Evolutionary conservation across 2,113 vertebrate species (phyloP).

Genomic region (Natator depressus): DNA sequence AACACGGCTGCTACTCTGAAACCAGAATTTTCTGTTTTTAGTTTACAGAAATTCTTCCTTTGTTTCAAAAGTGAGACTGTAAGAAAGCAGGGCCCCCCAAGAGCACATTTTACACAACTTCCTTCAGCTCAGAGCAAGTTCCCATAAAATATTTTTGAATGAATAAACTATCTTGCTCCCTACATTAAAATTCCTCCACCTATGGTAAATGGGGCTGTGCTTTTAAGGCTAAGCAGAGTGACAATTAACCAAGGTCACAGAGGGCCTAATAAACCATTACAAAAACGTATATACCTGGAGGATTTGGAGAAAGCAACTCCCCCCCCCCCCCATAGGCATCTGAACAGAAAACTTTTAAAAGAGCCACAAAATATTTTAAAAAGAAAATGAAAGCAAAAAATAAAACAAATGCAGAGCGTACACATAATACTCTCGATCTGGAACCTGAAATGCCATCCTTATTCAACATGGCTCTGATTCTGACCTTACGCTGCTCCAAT

Average conservation of each 20-base stretch:
- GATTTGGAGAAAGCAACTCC: background rate
- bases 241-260: slow-evolving; percentile 66
- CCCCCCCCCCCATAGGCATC: background rate
- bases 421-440: background rate
- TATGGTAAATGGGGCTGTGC: slow-evolving; percentile 38
- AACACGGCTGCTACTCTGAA: too few relatives aligned
- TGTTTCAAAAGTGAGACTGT: slow-evolving; percentile 55
- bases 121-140: slow-evolving; percentile 54
- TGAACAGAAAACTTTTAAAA: slow-evolving; percentile 11
- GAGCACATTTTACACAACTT: slow-evolving; percentile 62
- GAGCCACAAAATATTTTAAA: slow-evolving; percentile 15
- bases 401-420: background rate
- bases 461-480: background rate
- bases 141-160: slow-evolving; percentile 69
- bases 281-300: slow-evolving; percentile 2
- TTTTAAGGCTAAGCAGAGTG: background rate
- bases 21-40: slow-evolving; percentile 49
- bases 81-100: slow-evolving; percentile 48
- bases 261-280: slow-evolving; percentile 37
- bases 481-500: background rate
- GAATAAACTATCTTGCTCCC: slow-evolving; percentile 56
- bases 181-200: slow-evolving; percentile 66
- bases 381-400: background rate
- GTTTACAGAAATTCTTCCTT: slow-evolving; percentile 57
- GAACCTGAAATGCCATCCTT: rapidly evolving